Conservation (phyloP, 2,797 vertebrate genomes). For the Spheniscus humboldti region DNA sequence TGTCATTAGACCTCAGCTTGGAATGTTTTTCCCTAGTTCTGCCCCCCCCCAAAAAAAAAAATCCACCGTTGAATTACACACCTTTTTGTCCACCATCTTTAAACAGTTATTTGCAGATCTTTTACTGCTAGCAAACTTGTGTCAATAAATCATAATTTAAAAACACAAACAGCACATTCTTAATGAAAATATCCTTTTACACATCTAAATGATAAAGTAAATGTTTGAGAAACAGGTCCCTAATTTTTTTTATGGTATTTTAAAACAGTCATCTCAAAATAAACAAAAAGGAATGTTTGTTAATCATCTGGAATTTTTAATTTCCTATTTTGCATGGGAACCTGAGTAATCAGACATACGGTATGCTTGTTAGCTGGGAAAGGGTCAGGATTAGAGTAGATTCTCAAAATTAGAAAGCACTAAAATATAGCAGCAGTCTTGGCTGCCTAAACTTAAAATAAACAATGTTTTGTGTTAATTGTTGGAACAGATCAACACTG, state of each 20-base stretch:
- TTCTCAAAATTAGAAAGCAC: conserved; percentile 25
- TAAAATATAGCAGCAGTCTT: conserved; percentile 23
- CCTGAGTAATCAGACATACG: conserved; percentile 54
- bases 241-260: neutral
- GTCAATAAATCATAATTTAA: neutral
- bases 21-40: neutral
- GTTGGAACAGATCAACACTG: neutral
- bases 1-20: neutral
- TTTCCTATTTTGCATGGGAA: conserved; percentile 67
- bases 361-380: conserved; percentile 55
- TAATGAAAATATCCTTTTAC: neutral
- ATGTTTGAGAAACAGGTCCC: neutral
- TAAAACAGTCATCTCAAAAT: conserved; percentile 48
- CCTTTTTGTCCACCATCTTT: neutral
- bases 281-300: conserved; percentile 56
- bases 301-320: conserved; percentile 60
- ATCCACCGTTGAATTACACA: neutral
- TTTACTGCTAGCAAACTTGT: neutral
- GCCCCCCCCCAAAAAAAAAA: neutral
- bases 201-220: neutral
- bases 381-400: conserved; percentile 30
- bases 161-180: neutral
- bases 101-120: neutral
- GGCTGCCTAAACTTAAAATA: conserved; percentile 2
- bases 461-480: conserved; percentile 25